Evolutionary conservation across 2,888 invertebrate genomes (phyloP), one percentile per base, ranked within the genome.

Genomic region (Oscheius sp.): DNA sequence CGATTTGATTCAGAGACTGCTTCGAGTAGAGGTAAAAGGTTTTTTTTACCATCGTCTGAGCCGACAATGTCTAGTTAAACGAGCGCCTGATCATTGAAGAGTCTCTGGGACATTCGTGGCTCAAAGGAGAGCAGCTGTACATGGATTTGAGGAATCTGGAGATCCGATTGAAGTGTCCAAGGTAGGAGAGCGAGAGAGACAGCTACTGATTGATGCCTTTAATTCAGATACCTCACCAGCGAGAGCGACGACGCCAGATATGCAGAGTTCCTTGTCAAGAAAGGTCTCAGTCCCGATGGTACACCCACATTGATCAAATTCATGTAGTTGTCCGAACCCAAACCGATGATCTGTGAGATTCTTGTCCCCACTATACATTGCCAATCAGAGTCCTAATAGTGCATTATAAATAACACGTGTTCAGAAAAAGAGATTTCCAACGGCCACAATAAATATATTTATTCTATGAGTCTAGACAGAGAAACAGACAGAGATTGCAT

Each of bases 1-100:
- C 90, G 96, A 98, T 91, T 92, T 99, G 84, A 99, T 99, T 88
- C 96, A 95, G 91, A 96, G 96, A 91, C 92, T 99, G 87, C 92
- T 99, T 76, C 96, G 96, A 93, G 97, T 92, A 55, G 91, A 91
- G 84, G 90, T 91, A 33, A 55, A 70, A 32, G 51, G 11, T 42
- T 21, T 21, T 0, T 0, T 21, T 21, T 21, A 21, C 21, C 21
- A 21, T 21, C 21, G 21, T 21, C 0, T 21, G 21, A 21, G 21
- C 21, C 21, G 21, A 21, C 21, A 21, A 21, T 21, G 21, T 21
- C 21, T 21, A 89, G 88, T 87, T 88, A 65, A 88, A 89, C 35
- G 83, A 87, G 10, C 81, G 89, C 13, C 78, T 88, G 42, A 84
- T 75, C 5, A 88, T 89, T 58, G 89, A 89, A 57, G 83, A 87